phyloP scores from a whole-genome alignment of 2,113 vertebrate species.

The Brachyhypopomus gauderio region DNA sequence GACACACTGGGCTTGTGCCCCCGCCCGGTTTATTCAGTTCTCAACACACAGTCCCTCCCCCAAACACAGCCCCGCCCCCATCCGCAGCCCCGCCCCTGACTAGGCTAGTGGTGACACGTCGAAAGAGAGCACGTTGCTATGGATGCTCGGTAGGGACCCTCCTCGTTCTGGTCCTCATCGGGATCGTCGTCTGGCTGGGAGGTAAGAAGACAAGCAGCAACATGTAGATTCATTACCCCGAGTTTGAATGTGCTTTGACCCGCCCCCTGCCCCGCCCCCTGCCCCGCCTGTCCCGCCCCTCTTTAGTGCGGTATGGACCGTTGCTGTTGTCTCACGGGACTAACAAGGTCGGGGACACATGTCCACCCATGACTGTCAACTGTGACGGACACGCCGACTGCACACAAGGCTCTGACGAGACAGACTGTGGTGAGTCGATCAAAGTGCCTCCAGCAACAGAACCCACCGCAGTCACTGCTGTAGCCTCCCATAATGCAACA shows the following conservation, averaged over 20 bases:
- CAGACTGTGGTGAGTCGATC: constrained; percentile 51
- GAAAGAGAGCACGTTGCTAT: constrained; percentile 25
- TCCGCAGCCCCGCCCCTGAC: neutral
- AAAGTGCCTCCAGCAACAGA: neutral
- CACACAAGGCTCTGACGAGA: constrained; percentile 55
- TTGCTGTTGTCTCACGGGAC: neutral
- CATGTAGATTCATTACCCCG: neutral
- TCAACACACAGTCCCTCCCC: neutral
- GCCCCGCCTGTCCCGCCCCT: neutral
- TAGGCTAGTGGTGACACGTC: neutral
- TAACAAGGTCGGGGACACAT: neutral
- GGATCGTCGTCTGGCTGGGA: constrained; percentile 55
- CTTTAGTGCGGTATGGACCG: constrained; percentile 50
- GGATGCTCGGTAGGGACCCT: constrained; percentile 24
- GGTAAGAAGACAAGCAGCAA: constrained; percentile 27
- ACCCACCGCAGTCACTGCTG: neutral
- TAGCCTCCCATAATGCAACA: too few relatives aligned
- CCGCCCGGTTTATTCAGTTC: neutral
- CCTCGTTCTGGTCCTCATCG: constrained; percentile 31
- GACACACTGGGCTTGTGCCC: neutral
- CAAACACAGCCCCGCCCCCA: too few relatives aligned
- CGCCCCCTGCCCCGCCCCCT: neutral
- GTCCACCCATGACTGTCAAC: constrained; percentile 15
- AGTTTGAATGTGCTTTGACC: neutral
- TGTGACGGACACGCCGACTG: constrained; percentile 56